Conservation (phyloP, 2,113 vertebrate genomes). For the Anoplopoma fimbria region DNA sequence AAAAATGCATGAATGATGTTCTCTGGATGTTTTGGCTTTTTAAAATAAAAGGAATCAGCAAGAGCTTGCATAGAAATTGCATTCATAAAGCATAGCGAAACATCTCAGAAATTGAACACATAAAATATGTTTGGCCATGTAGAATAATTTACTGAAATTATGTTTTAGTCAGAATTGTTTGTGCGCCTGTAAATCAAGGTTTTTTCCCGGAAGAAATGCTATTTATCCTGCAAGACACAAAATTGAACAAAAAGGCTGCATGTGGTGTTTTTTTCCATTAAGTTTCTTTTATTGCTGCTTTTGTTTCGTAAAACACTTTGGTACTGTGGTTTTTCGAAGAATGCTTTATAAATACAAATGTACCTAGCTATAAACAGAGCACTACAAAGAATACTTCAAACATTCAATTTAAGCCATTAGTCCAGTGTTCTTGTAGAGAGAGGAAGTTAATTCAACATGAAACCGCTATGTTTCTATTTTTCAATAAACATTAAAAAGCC, state of each 20-base stretch:
- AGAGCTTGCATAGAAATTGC: constrained; percentile 56
- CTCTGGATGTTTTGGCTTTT: constrained; percentile 2
- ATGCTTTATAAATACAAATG: constrained; percentile 53
- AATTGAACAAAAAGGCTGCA: constrained; percentile 40
- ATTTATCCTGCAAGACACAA: constrained; percentile 20
- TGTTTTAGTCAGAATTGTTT: constrained; percentile 42
- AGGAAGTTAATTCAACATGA: constrained; percentile 60
- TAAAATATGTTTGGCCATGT: constrained; percentile 49
- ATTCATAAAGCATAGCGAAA: constrained; percentile 25
- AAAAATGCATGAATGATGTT: not conserved
- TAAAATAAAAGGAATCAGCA: constrained; percentile 6
- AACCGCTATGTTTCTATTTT: constrained; percentile 57
- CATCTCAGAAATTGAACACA: constrained; percentile 43
- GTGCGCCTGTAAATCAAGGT: constrained; percentile 19
- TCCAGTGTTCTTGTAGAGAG: constrained; percentile 59
- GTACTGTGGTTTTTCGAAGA: constrained; percentile 41
- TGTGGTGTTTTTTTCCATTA: constrained; percentile 36
- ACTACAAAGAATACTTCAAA: constrained; percentile 53
- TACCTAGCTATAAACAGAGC: constrained; percentile 34
- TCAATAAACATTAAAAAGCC: constrained; percentile 67
- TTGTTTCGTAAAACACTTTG: constrained; percentile 46
- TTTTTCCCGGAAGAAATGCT: constrained; percentile 28
- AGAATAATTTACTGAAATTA: constrained; percentile 26
- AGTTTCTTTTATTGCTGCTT: constrained; percentile 38
- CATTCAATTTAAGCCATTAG: constrained; percentile 66